These are phyloP conservation scores for Linyphia triangularis DNA, from an alignment of 2,888 invertebrate genomes.

Conservation along the genomic window DNA sequence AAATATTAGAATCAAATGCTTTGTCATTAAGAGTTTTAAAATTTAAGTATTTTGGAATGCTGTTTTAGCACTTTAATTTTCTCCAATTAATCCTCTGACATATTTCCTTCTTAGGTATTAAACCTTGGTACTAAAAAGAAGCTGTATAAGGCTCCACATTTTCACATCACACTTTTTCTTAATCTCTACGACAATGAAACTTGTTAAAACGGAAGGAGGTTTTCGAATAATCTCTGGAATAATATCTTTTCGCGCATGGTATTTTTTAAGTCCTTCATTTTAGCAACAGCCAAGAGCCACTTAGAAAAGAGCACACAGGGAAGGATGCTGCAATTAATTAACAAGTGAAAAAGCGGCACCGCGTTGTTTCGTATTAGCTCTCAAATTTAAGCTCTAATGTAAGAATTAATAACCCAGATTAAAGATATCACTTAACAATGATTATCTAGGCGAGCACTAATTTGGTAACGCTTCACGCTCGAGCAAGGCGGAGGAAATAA, in stretches of 20 bases:
- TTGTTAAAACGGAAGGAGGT: constrained; percentile 59
- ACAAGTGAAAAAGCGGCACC: constrained; percentile 54
- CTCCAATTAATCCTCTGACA: constrained; percentile 2
- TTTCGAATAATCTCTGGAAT: constrained; percentile 65
- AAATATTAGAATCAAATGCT: no score
- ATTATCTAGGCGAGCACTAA: constrained; percentile 72
- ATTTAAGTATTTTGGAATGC: not conserved
- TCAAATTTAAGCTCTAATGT: constrained; percentile 73
- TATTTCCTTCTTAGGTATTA: not conserved
- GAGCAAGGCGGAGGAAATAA: constrained; percentile 62
- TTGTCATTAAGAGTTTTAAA: not conserved
- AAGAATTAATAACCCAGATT: constrained; percentile 75
- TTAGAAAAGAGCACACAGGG: constrained; percentile 57
- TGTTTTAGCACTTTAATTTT: not conserved
- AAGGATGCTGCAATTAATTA: constrained; percentile 68
- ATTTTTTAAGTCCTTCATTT: constrained; percentile 29
- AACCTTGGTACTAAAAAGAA: not conserved
- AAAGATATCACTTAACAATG: constrained; percentile 75
- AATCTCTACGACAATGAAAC: constrained; percentile 69
- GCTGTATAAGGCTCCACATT: not conserved
- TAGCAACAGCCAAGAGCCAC: constrained; percentile 60
- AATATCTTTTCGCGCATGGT: constrained; percentile 62
- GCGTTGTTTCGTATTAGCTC: constrained; percentile 67
- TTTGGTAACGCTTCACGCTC: constrained; percentile 73
- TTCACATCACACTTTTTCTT: constrained; percentile 63